Base-by-base conservation (phyloP, 1,140 invertebrate species). In the Stegodyphus mimosarum region DNA sequence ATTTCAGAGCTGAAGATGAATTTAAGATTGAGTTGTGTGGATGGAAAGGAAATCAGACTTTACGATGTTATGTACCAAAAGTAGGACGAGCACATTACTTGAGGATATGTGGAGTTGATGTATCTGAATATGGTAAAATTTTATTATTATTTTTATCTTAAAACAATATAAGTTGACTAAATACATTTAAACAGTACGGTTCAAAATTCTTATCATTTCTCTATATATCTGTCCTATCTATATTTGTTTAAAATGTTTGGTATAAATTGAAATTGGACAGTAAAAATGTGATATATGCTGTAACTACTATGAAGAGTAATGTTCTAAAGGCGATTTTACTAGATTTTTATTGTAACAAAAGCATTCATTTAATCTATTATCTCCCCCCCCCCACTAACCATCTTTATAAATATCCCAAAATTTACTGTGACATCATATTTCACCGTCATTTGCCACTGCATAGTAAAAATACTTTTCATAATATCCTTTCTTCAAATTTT, bases 21-120 rank as follows among this genome's bases (percentile, higher is more conserved):
- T 90, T 90, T 80, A 86, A 88, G 18, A 90, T 98, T 49, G 92
- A 94, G 50, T 90, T 98, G 66, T 96, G 96, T 76, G 97, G 96
- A 0, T 98, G 97, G 96, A 93, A 94, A 88, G 97, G 97, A n/a
- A 95, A 93, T 10, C 94, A 93, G 84, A 96, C 96, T 7, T 90
- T 97, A 49, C 92, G 96, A 53, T 95, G 95, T 15, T 99, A 98
- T 90, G 94, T 97, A 17, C 93, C 95, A 48, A 92, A 94, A 75
- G 92, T 94, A 87, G 96, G 97, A 89, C 93, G 96, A 18, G 92
- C 96, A 53, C 97, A 98, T 91, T 95, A 95, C 87, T 91, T 98
- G 53, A 91, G 96, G 13, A 90, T 98, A 74, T 92, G 96, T 87
- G 96, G 96, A 9, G 94, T 93, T 2, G 85, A 86, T 63, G 85